Evolutionary conservation across 2,113 vertebrate species (phyloP).

Genomic region (Stercorarius parasiticus): DNA sequence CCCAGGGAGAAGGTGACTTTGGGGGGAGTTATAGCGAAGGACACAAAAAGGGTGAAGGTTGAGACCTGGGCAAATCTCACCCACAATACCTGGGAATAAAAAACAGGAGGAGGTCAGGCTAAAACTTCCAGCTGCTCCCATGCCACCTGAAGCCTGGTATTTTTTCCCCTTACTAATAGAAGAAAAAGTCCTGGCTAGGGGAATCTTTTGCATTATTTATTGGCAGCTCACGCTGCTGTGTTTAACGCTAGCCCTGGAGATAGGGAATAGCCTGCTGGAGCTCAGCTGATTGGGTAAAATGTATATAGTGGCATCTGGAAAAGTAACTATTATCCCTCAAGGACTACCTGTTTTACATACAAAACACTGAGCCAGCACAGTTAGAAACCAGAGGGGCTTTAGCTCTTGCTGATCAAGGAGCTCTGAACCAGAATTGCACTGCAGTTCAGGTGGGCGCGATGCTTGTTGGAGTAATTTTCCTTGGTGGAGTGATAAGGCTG

Average conservation of each 20-base stretch:
- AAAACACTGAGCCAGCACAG: background rate
- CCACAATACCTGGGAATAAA: background rate
- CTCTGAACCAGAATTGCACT: background rate
- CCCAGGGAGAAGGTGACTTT: background rate
- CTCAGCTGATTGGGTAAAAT: background rate
- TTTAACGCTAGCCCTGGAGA: background rate
- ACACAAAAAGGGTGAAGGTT: background rate
- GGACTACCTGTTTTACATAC: background rate
- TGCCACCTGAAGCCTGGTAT: background rate
- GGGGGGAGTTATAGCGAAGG: background rate
- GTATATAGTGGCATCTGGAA: background rate
- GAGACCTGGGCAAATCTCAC: background rate
- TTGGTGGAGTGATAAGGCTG: background rate
- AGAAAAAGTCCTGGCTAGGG: background rate
- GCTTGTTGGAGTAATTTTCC: background rate
- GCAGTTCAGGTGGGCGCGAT: background rate
- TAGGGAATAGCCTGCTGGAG: background rate
- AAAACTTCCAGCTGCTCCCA: background rate
- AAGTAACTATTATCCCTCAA: background rate
- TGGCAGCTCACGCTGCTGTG: background rate
- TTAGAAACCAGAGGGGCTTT: background rate
- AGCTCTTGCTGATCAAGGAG: background rate
- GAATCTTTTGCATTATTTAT: conserved; percentile 6
- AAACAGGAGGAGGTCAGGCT: background rate
- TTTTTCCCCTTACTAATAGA: background rate